phyloP scores from a whole-genome alignment of 2,113 vertebrate species.

The Myocastor coypus region DNA sequence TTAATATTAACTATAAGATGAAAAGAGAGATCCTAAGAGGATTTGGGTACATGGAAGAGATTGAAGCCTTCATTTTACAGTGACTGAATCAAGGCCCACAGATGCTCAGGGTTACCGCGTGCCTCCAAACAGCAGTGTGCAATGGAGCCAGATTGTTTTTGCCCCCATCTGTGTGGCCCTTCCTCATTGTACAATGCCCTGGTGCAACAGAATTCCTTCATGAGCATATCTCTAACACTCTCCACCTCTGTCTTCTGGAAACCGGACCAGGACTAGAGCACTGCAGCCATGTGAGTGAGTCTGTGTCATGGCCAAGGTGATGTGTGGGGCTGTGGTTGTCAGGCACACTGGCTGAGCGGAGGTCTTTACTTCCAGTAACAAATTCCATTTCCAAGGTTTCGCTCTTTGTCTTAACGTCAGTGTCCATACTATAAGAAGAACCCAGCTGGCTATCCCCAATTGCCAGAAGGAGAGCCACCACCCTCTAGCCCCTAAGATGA shows the following conservation, averaged over 20 bases:
- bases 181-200: neutral
- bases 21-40: neutral
- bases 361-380: neutral
- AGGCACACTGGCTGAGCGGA: neutral
- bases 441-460: neutral
- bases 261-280: neutral
- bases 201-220: neutral
- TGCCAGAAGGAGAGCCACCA: too few species aligned
- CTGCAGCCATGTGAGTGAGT: too few species aligned
- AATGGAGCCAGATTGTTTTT: neutral
- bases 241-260: too few species aligned
- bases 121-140: neutral
- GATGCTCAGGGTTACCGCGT: neutral
- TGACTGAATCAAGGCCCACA: neutral
- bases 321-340: fast-evolving
- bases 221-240: neutral
- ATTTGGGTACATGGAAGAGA: neutral
- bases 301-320: fast-evolving
- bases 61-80: neutral
- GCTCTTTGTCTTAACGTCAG: neutral
- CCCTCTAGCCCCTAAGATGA: neutral
- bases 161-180: neutral
- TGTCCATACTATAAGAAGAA: neutral
- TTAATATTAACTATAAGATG: neutral
- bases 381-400: neutral